Evolutionary conservation across 2,888 invertebrate genomes (phyloP).

Genomic region (Leptinotarsa peninsularis): DNA sequence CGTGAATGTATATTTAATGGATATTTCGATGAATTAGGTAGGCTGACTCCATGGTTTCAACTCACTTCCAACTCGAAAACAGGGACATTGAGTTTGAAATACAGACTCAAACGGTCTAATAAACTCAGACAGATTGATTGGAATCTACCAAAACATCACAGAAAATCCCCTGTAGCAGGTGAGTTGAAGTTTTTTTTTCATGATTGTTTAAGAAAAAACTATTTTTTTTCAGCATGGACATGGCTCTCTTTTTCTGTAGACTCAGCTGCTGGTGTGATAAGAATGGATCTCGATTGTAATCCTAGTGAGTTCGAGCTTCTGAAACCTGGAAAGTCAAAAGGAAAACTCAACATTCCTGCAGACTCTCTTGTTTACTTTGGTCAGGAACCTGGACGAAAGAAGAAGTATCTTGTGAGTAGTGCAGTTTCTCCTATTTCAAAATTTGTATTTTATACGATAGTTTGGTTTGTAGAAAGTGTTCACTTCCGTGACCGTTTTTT

Average conservation of each 20-base stretch:
- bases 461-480: too few species aligned
- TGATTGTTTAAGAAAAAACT: neutral
- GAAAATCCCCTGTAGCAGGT: conserved; percentile 65
- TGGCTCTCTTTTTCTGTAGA: conserved; percentile 64
- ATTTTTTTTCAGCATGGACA: conserved; percentile 62
- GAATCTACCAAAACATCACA: conserved; percentile 62
- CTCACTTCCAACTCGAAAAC: conserved; percentile 64
- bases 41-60: conserved; percentile 66
- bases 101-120: conserved; percentile 58
- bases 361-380: conserved; percentile 67
- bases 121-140: conserved; percentile 65
- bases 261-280: conserved; percentile 60
- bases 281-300: conserved; percentile 64
- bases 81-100: conserved; percentile 63
- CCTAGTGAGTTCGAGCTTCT: conserved; percentile 64
- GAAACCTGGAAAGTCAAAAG: conserved; percentile 52
- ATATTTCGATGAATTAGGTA: conserved; percentile 50
- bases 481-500: too few species aligned
- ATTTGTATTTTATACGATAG: too few species aligned
- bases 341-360: conserved; percentile 60
- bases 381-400: conserved; percentile 67
- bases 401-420: conserved; percentile 65
- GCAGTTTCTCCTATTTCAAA: neutral
- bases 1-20: neutral
- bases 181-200: conserved; percentile 40